These are phyloP conservation scores for Neomorphus geoffroyi DNA, from an alignment of 2,797 vertebrate species.

Conservation along the genomic window DNA sequence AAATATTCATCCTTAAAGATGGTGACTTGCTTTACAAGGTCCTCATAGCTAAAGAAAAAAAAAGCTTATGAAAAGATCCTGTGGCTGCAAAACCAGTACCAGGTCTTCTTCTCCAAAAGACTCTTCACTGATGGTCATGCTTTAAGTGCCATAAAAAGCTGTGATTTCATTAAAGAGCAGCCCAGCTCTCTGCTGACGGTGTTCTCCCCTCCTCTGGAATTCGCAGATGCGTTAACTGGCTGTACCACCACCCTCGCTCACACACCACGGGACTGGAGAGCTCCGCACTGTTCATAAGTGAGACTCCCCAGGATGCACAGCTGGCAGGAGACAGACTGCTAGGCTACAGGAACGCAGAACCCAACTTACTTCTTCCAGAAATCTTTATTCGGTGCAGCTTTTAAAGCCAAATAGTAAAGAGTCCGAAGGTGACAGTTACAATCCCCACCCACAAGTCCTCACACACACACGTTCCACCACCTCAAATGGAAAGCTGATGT, in stretches of 20 bases:
- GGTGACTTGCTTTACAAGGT: neutral
- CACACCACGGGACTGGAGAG: slow-evolving; percentile 24
- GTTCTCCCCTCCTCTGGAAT: neutral
- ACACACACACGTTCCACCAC: neutral
- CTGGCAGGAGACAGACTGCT: neutral
- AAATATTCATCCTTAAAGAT: neutral
- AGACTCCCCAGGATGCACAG: neutral
- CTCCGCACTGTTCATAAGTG: neutral
- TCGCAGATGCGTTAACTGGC: neutral
- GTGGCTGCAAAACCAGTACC: neutral
- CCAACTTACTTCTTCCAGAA: slow-evolving; percentile 49
- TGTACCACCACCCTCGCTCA: neutral
- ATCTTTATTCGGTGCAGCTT: slow-evolving; percentile 53
- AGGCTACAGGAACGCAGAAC: neutral
- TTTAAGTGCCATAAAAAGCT: neutral
- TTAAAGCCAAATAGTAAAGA: slow-evolving; percentile 41
- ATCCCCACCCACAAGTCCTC: slow-evolving; percentile 22
- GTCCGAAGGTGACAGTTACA: slow-evolving; percentile 24
- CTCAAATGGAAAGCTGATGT: neutral
- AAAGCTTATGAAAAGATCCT: neutral
- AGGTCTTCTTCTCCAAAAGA: neutral
- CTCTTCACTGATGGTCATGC: neutral
- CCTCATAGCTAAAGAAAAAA: neutral
- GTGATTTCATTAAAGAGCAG: neutral
- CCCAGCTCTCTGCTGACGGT: neutral